phyloP scores from a whole-genome alignment of 1,140 invertebrate genomes.

The Venturia canescens region DNA sequence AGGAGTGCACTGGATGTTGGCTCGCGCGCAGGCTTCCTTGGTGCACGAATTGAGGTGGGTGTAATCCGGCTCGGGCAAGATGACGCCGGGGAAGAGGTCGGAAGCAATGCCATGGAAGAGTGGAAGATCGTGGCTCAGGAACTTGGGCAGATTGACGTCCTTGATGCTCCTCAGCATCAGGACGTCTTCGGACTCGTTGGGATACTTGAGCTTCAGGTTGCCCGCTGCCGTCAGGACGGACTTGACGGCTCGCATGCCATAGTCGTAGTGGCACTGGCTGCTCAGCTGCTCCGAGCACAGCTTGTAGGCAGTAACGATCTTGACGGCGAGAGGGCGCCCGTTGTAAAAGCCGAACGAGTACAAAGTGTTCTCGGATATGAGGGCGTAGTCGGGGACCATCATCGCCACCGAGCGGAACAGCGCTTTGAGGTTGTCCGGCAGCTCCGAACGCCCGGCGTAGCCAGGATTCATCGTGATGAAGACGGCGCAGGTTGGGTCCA shows the following conservation, averaged over 20 bases:
- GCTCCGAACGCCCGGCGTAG: slow-evolving; percentile 92
- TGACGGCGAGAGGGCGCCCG: slow-evolving; percentile 91
- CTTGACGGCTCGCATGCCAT: slow-evolving; percentile 93
- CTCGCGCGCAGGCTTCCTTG: slow-evolving; percentile 82
- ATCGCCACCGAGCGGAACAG: slow-evolving; percentile 96
- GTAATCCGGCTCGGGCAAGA: slow-evolving; percentile 86
- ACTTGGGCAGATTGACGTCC: slow-evolving; percentile 96
- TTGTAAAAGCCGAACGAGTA: slow-evolving; percentile 96
- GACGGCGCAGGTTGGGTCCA: slow-evolving; percentile 94
- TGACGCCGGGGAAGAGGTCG: slow-evolving; percentile 92
- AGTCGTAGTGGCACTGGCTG: slow-evolving; percentile 97
- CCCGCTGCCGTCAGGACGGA: slow-evolving; percentile 94
- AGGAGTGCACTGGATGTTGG: slow-evolving; percentile 90
- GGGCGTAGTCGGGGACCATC: slow-evolving; percentile 98
- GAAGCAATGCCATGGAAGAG: slow-evolving; percentile 92
- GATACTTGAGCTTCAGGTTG: slow-evolving; percentile 91
- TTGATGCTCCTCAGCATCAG: slow-evolving; percentile 92
- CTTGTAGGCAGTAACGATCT: slow-evolving; percentile 96
- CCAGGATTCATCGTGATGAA: slow-evolving; percentile 98
- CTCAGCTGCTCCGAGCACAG: slow-evolving; percentile 96
- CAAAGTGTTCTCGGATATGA: slow-evolving; percentile 95
- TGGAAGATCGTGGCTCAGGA: slow-evolving; percentile 91
- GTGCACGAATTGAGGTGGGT: slow-evolving; percentile 78
- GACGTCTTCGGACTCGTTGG: slow-evolving; percentile 89
- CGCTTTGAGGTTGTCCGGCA: slow-evolving; percentile 96